A percentile compares a stretch with the other conserved stretches of the same genome.
phyloP scores from a whole-genome alignment of 2,888 invertebrate genomes.

The Agrotis segetum region DNA sequence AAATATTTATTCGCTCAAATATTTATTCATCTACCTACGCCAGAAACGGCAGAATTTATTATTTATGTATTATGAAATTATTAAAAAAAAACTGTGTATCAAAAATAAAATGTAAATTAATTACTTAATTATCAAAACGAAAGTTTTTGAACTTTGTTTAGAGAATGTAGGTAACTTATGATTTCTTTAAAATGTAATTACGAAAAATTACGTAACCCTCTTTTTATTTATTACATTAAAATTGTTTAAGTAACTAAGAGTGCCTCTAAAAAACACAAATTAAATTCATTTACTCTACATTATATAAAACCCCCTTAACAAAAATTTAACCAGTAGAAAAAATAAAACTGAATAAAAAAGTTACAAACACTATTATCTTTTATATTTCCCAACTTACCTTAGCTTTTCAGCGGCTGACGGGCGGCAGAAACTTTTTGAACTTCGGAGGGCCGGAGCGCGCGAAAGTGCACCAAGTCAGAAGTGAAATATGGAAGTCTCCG shows the following conservation, averaged over 20 bases:
- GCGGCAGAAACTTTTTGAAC: conserved; percentile 69
- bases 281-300: not conserved
- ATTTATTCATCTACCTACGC: not conserved
- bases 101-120: not conserved
- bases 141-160: not conserved
- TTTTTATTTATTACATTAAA: not conserved
- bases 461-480: conserved; percentile 83
- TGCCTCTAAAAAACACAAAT: not conserved
- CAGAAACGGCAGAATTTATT: not conserved
- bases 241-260: not conserved
- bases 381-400: conserved; percentile 67
- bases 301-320: too few species aligned
- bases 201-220: not conserved
- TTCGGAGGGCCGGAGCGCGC: conserved; percentile 70
- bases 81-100: not conserved
- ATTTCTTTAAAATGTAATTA: too few species aligned
- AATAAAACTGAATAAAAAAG: not conserved
- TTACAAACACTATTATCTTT: too few species aligned
- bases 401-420: conserved; percentile 56
- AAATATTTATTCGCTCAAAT: not conserved
- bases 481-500: conserved; percentile 66
- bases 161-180: too few species aligned
- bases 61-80: not conserved
- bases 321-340: too few species aligned
- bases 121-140: not conserved